Base-by-base conservation (phyloP, 1,140 invertebrate genomes). In the Notospermus geniculatus region DNA sequence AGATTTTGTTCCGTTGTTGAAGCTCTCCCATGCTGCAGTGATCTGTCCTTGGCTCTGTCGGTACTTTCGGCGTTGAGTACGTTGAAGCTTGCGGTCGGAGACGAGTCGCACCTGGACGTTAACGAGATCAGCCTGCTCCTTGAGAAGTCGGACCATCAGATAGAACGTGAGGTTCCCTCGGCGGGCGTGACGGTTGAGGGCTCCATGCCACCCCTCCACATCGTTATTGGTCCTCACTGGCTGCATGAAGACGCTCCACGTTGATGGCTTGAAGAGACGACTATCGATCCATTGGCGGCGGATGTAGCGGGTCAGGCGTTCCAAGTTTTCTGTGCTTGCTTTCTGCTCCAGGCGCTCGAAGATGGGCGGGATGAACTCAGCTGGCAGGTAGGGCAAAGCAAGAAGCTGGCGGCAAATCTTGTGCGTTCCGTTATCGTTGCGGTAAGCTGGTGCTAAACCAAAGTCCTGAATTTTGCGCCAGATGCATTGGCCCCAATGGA, bases 401-500 rank as follows among this genome's bases (percentile, higher is more conserved):
- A 43, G 11, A 19, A 43, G 39, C 23, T 53, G 50, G 11, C 13
- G 50, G 11, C 15, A 11, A 11, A 17, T 17, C 23, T 13, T 23
- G 13, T 53, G 23, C n/a, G n/a, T n/a, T n/a, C n/a, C n/a, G n/a
- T n/a, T n/a, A n/a, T n/a, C n/a, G n/a, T n/a, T n/a, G n/a, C n/a
- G n/a, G n/a, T n/a, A n/a, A n/a, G n/a, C n/a, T n/a, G n/a, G n/a
- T n/a, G n/a, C n/a, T n/a, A n/a, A n/a, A n/a, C n/a, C n/a, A n/a
- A n/a, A n/a, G n/a, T n/a, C n/a, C n/a, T n/a, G n/a, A 27, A 59
- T n/a, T 7, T 64, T 39, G 22, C 63, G 1, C 53, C 57, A 64
- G 4, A 64, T 23, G 13, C 54, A 54, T 56, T 64, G 57, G 1
- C 43, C 50, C 54, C 57, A 64, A n/a, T 64, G 63, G 36, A 64